Conservation (phyloP, 2,888 invertebrate species). For the Opisthograptis luteolata region DNA sequence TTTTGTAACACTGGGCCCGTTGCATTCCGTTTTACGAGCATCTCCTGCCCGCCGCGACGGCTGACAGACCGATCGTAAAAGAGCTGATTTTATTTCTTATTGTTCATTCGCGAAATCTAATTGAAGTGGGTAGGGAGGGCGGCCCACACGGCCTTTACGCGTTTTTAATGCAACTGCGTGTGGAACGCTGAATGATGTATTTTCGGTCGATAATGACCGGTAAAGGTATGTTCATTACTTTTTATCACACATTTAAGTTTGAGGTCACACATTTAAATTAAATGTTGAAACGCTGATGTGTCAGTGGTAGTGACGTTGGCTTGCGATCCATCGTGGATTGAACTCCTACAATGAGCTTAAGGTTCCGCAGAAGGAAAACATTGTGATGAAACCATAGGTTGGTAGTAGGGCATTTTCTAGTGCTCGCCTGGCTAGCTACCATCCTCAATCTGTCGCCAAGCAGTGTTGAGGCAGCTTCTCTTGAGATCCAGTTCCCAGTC, state of each 20-base stretch:
- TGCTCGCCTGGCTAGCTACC: too few relatives aligned
- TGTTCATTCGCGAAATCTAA: constrained; percentile 83
- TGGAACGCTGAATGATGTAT: constrained; percentile 69
- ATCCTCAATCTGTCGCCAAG: too few relatives aligned
- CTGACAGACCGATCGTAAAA: constrained; percentile 79
- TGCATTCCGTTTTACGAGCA: constrained; percentile 79
- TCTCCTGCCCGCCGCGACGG: constrained; percentile 72
- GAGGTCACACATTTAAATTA: constrained; percentile 49
- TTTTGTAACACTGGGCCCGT: constrained; percentile 68
- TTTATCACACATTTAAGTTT: constrained; percentile 68
- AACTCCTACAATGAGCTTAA: too few relatives aligned
- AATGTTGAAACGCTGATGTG: too few relatives aligned
- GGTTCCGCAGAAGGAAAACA: too few relatives aligned
- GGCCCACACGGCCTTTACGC: constrained; percentile 70
- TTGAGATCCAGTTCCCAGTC: too few relatives aligned
- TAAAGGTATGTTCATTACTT: constrained; percentile 70
- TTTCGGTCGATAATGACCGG: constrained; percentile 56
- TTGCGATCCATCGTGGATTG: too few relatives aligned
- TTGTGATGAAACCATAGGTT: too few relatives aligned
- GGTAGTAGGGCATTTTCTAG: too few relatives aligned
- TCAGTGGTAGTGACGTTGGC: too few relatives aligned
- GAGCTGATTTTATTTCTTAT: constrained; percentile 82
- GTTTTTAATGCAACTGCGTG: constrained; percentile 77
- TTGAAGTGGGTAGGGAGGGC: constrained; percentile 69
- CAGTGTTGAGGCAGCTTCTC: too few relatives aligned